Base-by-base conservation (phyloP, 1,140 invertebrate species). In the Brachionus plicatilis region DNA sequence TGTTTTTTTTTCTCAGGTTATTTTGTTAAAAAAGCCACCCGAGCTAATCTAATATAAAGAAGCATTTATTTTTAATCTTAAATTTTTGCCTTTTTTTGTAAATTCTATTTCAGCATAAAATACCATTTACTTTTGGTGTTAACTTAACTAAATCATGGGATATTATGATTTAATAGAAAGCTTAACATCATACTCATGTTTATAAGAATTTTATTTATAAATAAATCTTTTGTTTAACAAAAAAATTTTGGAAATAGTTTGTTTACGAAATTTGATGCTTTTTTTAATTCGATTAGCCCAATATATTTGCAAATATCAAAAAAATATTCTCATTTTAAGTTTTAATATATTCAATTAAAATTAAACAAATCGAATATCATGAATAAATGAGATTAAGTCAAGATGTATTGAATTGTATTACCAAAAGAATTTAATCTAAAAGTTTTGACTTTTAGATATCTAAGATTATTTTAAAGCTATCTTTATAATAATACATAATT, bases 1-100 rank as follows among this genome's bases (percentile, higher is more conserved):
- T 24, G 24, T 24, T 76, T n/a, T 76, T 50, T 17, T 20, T 50
- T 29, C 72, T 76, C 72, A 76, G 72, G 72, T 76, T 76, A 76
- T 50, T 76, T 76, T 45, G 43, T 76, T 43, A 75, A 75, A 14
- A 41, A 68, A 60, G 53, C 20, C 66, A 68, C 27, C 20, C 66
- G 12, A 68, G 66, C 66, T 68, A 68, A 68, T 68, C 33, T 68
- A 68, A 68, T 68, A 33, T 33, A 14, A 41, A 33, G 11, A n/a
- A 41, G 27, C 33, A 33, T 33, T 68, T 68, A 14, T 33, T 68
- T 68, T 65, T 65, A 5, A n/a, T 65, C 6, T 24, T 37, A 66
- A 33, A 68, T 33, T 33, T 68, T 68, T 37, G 66, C 66, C 66
- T 41, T 68, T 66, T 17, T 68, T 29, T 68, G 66, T 68, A 68